phyloP scores from a whole-genome alignment of 2,113 vertebrate genomes.

The Drymodes brunneopygia region DNA sequence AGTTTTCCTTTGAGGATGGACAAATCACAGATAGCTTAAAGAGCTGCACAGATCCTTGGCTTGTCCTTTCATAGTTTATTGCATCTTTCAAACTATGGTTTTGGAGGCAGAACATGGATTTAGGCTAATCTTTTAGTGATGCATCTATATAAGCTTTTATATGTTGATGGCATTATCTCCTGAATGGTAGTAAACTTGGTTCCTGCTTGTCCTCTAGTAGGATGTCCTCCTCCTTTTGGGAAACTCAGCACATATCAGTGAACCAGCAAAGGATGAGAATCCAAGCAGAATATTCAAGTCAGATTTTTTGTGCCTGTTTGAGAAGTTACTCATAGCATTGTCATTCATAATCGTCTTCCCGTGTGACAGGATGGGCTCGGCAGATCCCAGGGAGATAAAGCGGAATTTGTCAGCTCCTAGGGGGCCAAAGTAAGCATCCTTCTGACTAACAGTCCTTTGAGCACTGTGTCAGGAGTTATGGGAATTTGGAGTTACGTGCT shows the following conservation, averaged over 20 bases:
- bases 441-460: slow-evolving; percentile 28
- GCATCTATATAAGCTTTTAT: background rate
- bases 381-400: slow-evolving; percentile 28
- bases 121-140: background rate
- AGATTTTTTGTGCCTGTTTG: background rate
- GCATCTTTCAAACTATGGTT: background rate
- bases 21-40: background rate
- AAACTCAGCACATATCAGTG: background rate
- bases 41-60: background rate
- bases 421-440: slow-evolving; percentile 28
- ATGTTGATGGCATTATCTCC: background rate
- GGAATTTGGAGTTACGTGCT: background rate
- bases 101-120: background rate
- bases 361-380: background rate
- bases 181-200: background rate
- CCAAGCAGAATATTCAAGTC: background rate
- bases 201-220: background rate
- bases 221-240: background rate
- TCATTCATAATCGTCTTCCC: slow-evolving; percentile 15
- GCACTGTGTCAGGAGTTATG: background rate
- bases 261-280: background rate
- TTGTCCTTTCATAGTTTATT: background rate
- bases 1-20: background rate
- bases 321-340: background rate
- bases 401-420: slow-evolving; percentile 6